A percentile compares a stretch with the other conserved stretches of the same genome.
These are phyloP conservation scores for Zootermopsis nevadensis DNA, from an alignment of 2,888 invertebrate species.

Conservation along the genomic window DNA sequence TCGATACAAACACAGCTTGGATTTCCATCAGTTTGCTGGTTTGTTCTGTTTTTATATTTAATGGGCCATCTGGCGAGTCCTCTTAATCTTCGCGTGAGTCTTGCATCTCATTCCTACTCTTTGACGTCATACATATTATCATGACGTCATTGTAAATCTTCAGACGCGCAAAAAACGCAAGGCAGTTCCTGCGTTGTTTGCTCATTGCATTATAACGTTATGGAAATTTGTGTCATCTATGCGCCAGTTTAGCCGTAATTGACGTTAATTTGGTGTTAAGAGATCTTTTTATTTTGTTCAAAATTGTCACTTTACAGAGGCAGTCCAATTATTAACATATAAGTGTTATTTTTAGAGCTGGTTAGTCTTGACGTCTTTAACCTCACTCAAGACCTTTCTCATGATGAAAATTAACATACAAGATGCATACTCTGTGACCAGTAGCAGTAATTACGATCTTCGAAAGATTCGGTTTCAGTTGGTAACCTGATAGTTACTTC, in stretches of 20 bases:
- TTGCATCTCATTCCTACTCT: not conserved
- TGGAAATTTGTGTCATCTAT: constrained; percentile 11
- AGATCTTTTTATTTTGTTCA: not conserved
- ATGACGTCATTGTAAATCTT: constrained; percentile 25
- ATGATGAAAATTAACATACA: constrained; percentile 5
- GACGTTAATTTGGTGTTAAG: constrained; percentile 42
- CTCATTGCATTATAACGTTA: constrained; percentile 36
- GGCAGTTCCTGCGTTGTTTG: constrained; percentile 35
- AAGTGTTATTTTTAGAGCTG: constrained; percentile 17
- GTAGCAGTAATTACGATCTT: not conserved
- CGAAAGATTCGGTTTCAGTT: not conserved
- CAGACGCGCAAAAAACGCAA: constrained; percentile 19
- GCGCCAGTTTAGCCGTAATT: constrained; percentile 31
- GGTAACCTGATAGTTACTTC: too few relatives aligned
- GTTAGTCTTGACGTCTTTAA: not conserved
- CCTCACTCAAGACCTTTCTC: constrained; percentile 6
- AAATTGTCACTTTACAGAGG: constrained; percentile 23
- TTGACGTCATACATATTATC: constrained; percentile 11
- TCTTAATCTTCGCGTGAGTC: too few relatives aligned
- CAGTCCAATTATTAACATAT: constrained; percentile 13
- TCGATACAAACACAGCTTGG: too few relatives aligned
- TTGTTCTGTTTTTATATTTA: too few relatives aligned
- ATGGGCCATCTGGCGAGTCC: too few relatives aligned
- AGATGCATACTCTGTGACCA: not conserved
- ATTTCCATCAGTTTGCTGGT: too few relatives aligned